Percentiles rank a stretch among this genome's conserved stretches.
These are phyloP conservation scores for Notolabrus celidotus DNA, from an alignment of 2,797 vertebrate genomes.

Conservation along the genomic window DNA sequence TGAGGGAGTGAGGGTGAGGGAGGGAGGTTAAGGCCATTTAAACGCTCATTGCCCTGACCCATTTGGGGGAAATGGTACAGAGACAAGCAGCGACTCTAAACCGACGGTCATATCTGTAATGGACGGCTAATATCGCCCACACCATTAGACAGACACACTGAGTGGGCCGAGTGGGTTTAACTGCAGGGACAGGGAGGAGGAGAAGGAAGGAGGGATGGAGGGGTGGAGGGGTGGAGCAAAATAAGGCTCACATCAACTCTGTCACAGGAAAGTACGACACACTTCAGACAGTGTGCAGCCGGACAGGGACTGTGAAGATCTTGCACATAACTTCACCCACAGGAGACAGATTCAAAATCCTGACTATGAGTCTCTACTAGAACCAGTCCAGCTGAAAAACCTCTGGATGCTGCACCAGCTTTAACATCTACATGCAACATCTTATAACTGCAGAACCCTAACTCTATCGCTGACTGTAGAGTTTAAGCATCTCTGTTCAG, in stretches of 20 bases:
- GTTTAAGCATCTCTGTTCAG: too few relatives aligned
- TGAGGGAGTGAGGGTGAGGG: neutral
- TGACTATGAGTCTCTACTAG: too few relatives aligned
- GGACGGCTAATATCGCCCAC: constrained; percentile 65
- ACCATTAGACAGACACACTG: constrained; percentile 71
- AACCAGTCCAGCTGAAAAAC: too few relatives aligned
- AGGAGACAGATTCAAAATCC: too few relatives aligned
- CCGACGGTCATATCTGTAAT: constrained; percentile 69
- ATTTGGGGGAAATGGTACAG: constrained; percentile 57
- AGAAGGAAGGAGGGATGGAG: neutral
- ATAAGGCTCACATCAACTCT: constrained; percentile 1
- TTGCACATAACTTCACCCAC: too few relatives aligned
- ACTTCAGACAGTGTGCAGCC: neutral
- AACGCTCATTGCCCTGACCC: constrained; percentile 69
- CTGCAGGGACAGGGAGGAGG: constrained; percentile 22
- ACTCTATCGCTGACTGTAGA: too few relatives aligned
- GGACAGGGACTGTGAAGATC: neutral
- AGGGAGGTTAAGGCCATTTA: constrained; percentile 51
- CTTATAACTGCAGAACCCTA: too few relatives aligned
- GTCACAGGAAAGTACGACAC: neutral
- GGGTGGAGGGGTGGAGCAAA: constrained; percentile 30
- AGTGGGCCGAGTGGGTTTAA: constrained; percentile 52
- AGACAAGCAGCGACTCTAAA: constrained; percentile 75
- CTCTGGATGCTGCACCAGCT: too few relatives aligned
- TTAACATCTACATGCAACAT: too few relatives aligned